Evolutionary conservation across 2,888 invertebrate species (phyloP), one percentile per base, ranked within the genome.

Genomic region (Sarcophaga variegata): DNA sequence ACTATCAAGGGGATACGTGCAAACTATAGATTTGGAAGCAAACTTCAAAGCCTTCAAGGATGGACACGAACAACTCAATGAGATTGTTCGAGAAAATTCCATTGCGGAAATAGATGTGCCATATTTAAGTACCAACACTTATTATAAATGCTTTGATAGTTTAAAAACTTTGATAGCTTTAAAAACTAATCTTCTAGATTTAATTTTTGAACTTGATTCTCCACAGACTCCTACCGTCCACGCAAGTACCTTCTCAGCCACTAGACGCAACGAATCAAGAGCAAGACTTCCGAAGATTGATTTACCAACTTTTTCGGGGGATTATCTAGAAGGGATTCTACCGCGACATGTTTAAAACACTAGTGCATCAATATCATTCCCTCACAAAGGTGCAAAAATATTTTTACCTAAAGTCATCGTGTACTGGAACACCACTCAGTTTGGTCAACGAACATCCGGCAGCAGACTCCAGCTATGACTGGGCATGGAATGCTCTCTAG

Each of bases 391-490:
- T 83, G 25, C 74, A 83, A 74, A 83, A 83, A n/a, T 78, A 78
- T 49, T 78, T 83, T 11, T 83, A 78, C 49, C 27, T 77, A 66
- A 72, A 78, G 20, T 11, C 11, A 49, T 49, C 49, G 11, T 49
- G 49, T 14, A 49, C 45, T 60, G 60, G 62, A 17, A 83, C 83
- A 25, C 83, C 74, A 12, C 64, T 77, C 17, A 47, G 69, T n/a
- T 77, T 83, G 59, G 45, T 78, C 22, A 67, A 83, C 10, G 74
- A 83, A 69, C 79, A 74, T 54, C 78, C 78, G 45, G 78, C 83
- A 11, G 67, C 78, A 25, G 83, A 78, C 47, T 64, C 69, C 37
- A 83, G 74, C 60, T 79, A 83, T 20, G 78, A 78, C 37, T 60
- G 71, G 22, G 25, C 70, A 54, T 54, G 54, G 54, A 11, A 70